Base-by-base conservation (phyloP, 1,140 invertebrate genomes). In the Luehdorfia chinensis region DNA sequence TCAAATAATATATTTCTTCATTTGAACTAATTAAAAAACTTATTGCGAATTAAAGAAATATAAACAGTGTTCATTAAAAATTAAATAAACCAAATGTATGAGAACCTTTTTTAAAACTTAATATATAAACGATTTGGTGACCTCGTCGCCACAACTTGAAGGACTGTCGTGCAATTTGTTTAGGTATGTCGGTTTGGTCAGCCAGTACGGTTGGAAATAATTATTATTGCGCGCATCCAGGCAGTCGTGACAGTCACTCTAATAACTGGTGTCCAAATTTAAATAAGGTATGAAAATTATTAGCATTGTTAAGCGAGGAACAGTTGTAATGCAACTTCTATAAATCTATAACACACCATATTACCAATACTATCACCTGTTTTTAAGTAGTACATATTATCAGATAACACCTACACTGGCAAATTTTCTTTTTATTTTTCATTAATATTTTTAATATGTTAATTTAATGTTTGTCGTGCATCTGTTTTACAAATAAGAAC, bases 151-250 rank as follows among this genome's bases (percentile, higher is more conserved):
- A n/a, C 50, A 55, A 64, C 56, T 63, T 55, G 67, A 77, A 74
- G 69, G 75, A 70, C 67, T 77, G 47, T 68, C 60, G 63, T 75
- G 65, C 56, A 64, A 73, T 73, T 75, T 72, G 65, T 79, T 77
- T 84, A 86, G 83, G 77, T 80, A 86, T 86, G 83, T 86, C 83
- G 75, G 83, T 86, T 81, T 86, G 83, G 83, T 86, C 83, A 65
- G 79, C 76, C 61, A 86, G 79, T 72, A 81, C 79, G 47, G 73
- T 73, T 68, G 78, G 75, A 52, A 81, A 80, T 74, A 84, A 84
- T 74, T 77, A 74, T 59, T 66, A 72, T 55, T 71, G 51, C 55
- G 64, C 62, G 58, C 64, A 72, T 59, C 61, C 67, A 66, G 59
- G 58, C 62, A 71, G 72, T 68, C 74, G 79, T 49, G 73, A 68